A percentile compares a stretch with the other conserved stretches of the same genome.
phyloP scores from a whole-genome alignment of 2,113 vertebrate genomes.

The Prietella phreatophila region DNA sequence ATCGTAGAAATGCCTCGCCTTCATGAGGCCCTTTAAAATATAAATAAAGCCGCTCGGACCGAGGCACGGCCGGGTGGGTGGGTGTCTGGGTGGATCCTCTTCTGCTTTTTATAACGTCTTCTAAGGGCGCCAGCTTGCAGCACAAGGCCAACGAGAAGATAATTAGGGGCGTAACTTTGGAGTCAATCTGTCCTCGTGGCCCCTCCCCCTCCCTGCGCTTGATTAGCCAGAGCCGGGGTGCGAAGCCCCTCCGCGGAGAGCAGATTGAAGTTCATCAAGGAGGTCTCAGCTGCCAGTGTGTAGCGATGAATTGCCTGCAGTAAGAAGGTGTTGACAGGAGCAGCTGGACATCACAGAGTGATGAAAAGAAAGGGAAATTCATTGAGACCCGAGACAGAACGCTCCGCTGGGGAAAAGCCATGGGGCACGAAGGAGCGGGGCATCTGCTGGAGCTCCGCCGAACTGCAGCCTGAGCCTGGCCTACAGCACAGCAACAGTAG shows the following conservation, averaged over 20 bases:
- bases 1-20: slow-evolving; percentile 66
- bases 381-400: slow-evolving; percentile 81
- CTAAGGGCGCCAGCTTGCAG: slow-evolving; percentile 72
- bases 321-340: slow-evolving; percentile 98
- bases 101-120: slow-evolving; percentile 41
- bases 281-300: slow-evolving; percentile 91
- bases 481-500: slow-evolving; percentile 3
- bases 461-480: slow-evolving; percentile 62
- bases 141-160: slow-evolving; percentile 72
- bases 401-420: slow-evolving; percentile 70
- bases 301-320: slow-evolving; percentile 89
- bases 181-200: slow-evolving; percentile 72
- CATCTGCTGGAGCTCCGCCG: slow-evolving; percentile 66
- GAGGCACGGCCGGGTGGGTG: slow-evolving; percentile 55
- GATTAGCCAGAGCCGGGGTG: slow-evolving; percentile 79
- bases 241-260: slow-evolving; percentile 76
- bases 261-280: slow-evolving; percentile 86
- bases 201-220: slow-evolving; percentile 72
- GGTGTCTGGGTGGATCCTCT: slow-evolving; percentile 60
- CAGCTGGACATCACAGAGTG: slow-evolving; percentile 92
- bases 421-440: slow-evolving; percentile 48
- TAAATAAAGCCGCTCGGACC: slow-evolving; percentile 58
- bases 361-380: slow-evolving; percentile 92
- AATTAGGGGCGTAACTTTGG: slow-evolving; percentile 74
- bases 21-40: slow-evolving; percentile 67